Evolutionary conservation across 2,113 vertebrate genomes (phyloP).

Genomic region (Platanista minor): DNA sequence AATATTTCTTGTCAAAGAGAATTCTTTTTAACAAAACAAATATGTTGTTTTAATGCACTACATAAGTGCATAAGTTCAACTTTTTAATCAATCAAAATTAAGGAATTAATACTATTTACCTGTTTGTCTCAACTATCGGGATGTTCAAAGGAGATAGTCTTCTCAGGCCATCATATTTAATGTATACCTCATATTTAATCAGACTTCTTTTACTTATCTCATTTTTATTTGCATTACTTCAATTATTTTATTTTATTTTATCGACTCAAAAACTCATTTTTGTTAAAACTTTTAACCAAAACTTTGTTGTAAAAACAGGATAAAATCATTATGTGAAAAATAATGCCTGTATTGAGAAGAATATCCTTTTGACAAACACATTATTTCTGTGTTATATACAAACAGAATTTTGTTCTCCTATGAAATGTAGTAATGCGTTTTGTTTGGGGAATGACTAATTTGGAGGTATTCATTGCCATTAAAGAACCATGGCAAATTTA

Average conservation of each 20-base stretch:
- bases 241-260: neutral
- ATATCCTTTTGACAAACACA: neutral
- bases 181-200: neutral
- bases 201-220: neutral
- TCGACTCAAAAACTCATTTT: neutral
- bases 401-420: neutral
- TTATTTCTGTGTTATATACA: neutral
- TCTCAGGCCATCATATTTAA: neutral
- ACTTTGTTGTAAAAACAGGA: neutral
- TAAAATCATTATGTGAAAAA: neutral
- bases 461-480: neutral
- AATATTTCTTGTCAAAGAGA: neutral
- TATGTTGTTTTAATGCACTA: neutral
- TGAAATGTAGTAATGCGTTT: neutral
- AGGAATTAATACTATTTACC: neutral
- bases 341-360: neutral
- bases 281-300: neutral
- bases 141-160: neutral
- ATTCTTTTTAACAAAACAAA: neutral
- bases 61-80: neutral
- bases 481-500: neutral
- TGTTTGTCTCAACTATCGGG: neutral
- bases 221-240: neutral
- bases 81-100: neutral
- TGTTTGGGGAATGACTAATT: neutral